These are phyloP conservation scores for Polyploca ridens DNA, from an alignment of 2,888 invertebrate genomes.

Conservation along the genomic window DNA sequence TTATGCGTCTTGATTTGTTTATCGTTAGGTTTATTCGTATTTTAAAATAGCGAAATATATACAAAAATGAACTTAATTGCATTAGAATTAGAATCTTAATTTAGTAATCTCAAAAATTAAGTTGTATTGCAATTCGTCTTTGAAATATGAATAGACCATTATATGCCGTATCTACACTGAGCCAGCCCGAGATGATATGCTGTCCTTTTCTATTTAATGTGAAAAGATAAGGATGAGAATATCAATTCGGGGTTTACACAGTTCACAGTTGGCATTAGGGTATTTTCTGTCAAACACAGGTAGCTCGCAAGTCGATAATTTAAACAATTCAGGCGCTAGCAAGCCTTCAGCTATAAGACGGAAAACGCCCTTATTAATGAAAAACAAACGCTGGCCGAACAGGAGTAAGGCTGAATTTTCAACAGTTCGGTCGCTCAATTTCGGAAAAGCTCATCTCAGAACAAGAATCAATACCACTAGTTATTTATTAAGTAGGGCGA, in stretches of 20 bases:
- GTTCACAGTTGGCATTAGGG: background rate
- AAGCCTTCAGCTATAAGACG: too few species aligned
- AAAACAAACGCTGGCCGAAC: background rate
- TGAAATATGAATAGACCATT: background rate
- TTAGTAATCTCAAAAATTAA: background rate
- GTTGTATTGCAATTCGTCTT: background rate
- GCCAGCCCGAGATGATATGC: background rate
- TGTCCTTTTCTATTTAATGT: background rate
- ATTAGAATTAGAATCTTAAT: background rate
- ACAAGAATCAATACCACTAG: background rate
- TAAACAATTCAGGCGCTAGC: too few species aligned
- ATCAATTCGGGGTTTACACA: background rate
- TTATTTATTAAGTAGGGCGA: background rate
- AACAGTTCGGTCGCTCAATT: background rate
- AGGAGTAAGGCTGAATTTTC: background rate
- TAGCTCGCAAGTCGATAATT: background rate
- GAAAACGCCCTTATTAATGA: background rate
- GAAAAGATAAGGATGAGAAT: background rate
- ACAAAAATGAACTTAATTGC: background rate
- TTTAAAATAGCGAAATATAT: background rate
- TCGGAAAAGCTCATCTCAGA: background rate
- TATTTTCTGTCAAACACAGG: background rate
- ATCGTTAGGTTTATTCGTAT: background rate
- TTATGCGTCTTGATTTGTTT: background rate
- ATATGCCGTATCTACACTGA: background rate